phyloP scores from a whole-genome alignment of 2,888 invertebrate genomes.

The Gordius sp. region DNA sequence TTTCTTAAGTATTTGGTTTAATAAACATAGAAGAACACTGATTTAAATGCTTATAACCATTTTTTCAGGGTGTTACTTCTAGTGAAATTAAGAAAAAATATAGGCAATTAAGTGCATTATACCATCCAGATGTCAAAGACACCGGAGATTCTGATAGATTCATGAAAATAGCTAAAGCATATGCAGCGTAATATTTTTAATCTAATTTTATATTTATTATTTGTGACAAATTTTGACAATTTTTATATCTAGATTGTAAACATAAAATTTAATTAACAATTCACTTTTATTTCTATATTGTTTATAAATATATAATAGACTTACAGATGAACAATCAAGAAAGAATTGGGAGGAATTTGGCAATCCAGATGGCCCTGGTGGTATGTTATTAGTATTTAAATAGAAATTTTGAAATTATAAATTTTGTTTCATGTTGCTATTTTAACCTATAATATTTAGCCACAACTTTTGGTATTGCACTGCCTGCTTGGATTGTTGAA shows the following conservation, averaged over 20 bases:
- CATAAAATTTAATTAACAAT: constrained; percentile 12
- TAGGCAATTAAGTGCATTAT: constrained; percentile 60
- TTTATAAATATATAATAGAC: constrained; percentile 32
- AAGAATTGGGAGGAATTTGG: constrained; percentile 97
- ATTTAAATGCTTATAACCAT: neutral
- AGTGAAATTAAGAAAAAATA: constrained; percentile 80
- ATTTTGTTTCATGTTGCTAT: constrained; percentile 19
- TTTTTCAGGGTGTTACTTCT: constrained; percentile 46
- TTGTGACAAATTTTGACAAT: constrained; percentile 11
- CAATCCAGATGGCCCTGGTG: constrained; percentile 92
- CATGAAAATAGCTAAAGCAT: constrained; percentile 79
- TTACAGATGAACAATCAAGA: constrained; percentile 84
- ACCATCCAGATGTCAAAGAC: constrained; percentile 77
- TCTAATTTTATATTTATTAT: constrained; percentile 17
- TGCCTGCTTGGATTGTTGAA: constrained; percentile 98
- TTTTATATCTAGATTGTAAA: neutral
- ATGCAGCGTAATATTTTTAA: constrained; percentile 31
- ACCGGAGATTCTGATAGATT: constrained; percentile 86
- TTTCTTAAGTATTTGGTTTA: neutral
- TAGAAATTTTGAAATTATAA: neutral
- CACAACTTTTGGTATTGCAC: constrained; percentile 92
- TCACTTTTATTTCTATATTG: neutral
- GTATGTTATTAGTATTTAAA: constrained; percentile 22
- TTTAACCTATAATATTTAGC: constrained; percentile 33
- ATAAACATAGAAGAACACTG: neutral